Percentiles rank a stretch among this genome's conserved stretches.
These are phyloP conservation scores for Leucopsar rothschildi DNA, from an alignment of 2,113 vertebrate species.

Conservation along the genomic window DNA sequence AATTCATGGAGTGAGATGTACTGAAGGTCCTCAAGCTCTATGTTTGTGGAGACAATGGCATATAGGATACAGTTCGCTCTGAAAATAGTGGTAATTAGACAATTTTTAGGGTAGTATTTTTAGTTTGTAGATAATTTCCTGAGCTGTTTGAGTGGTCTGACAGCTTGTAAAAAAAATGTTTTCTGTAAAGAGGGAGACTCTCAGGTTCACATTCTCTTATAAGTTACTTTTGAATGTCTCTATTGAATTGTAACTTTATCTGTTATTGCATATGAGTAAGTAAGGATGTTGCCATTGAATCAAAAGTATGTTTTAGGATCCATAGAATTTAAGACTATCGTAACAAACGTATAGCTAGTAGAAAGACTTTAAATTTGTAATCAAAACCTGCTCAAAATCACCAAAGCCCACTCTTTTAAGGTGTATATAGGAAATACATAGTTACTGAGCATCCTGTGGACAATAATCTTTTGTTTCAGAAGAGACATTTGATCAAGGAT, in stretches of 20 bases:
- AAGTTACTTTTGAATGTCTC: neutral
- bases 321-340: neutral
- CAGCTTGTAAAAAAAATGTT: neutral
- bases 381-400: neutral
- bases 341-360: neutral
- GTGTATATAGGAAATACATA: neutral
- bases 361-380: neutral
- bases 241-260: neutral
- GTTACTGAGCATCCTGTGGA: neutral
- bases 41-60: neutral
- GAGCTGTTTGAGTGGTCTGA: neutral
- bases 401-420: neutral
- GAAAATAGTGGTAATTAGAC: neutral
- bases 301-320: neutral
- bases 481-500: neutral
- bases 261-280: fast-evolving
- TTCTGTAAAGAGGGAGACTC: neutral
- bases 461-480: neutral
- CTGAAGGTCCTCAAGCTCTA: neutral
- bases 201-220: neutral
- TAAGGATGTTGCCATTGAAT: neutral
- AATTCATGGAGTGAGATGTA: neutral
- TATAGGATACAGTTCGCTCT: neutral
- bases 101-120: neutral
- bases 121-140: neutral